A percentile compares a stretch with the other conserved stretches of the same genome.
These are phyloP conservation scores for Pandion haliaetus DNA, from an alignment of 2,113 vertebrate species.

Conservation along the genomic window DNA sequence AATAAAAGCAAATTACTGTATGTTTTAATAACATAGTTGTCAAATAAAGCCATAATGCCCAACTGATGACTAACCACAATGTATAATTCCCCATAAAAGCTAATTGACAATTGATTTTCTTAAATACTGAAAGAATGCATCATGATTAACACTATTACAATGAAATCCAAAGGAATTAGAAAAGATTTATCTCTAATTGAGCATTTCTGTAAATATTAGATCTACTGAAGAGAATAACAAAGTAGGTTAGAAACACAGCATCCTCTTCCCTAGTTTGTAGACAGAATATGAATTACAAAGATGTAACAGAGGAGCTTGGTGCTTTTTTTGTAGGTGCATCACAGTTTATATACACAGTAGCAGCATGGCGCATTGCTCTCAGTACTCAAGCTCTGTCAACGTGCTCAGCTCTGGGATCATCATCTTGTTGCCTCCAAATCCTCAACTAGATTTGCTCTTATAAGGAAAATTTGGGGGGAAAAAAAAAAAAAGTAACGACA, in stretches of 20 bases:
- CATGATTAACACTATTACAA: conserved; percentile 48
- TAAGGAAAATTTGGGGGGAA: not conserved
- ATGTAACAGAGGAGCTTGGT: not conserved
- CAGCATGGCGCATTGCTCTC: not conserved
- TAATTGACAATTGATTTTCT: conserved; percentile 72
- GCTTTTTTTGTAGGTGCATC: not conserved
- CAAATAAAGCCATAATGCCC: conserved; percentile 51
- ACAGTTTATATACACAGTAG: not conserved
- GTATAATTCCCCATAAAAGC: conserved; percentile 63
- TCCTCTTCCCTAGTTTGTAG: not conserved
- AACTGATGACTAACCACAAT: conserved; percentile 46
- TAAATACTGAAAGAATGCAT: conserved; percentile 70
- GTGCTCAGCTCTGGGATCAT: not conserved
- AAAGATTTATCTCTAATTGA: conserved; percentile 62
- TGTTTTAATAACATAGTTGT: conserved; percentile 67
- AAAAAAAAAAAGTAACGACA: not conserved
- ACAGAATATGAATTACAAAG: not conserved
- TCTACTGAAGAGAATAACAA: conserved; percentile 22
- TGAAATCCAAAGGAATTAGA: conserved; percentile 63
- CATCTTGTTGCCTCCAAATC: not conserved
- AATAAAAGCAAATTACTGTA: conserved; percentile 70
- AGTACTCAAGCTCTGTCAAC: not conserved
- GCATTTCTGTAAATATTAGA: conserved; percentile 55
- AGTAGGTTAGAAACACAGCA: conserved; percentile 1
- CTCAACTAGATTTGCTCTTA: not conserved